Evolutionary conservation across 2,888 invertebrate genomes (phyloP), one percentile per base, ranked within the genome.

Genomic region (Psococerastis gibbosa): DNA sequence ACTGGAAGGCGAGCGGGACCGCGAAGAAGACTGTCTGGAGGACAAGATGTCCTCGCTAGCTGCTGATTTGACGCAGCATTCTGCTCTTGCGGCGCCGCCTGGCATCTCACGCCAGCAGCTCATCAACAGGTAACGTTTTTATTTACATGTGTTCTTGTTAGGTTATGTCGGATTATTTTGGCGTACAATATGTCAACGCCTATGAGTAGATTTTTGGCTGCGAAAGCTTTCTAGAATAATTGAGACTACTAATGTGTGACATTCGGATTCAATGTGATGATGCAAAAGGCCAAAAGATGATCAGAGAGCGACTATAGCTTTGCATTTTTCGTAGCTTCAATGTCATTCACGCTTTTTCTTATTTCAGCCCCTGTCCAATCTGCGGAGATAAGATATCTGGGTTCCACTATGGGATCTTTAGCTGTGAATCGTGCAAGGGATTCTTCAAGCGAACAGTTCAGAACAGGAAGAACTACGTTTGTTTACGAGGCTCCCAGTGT

Each of bases 371-470:
- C 0, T 92, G 92, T 57, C 91, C 92, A 11, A 89, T 92, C 45
- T 92, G 92, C 61, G 89, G 88, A 2, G 92, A 92, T 63, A 87
- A 89, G 60, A 91, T 91, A 58, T 88, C 88, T 52, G 91, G 95
- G 22, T 95, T 94, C 65, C 95, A 95, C 63, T 95, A 95, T 62
- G 95, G 95, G 9, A 94, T 94, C 54, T 94, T 92, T 66, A 92
- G 91, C 9, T 95, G 95, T 65, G 95, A 95, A 60, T 89, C 89
- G 16, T 95, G 95, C 64, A 95, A 95, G 63, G 94, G 94, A 2
- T 95, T 95, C 67, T 95, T 95, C 68, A 95, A 95, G 63, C 71
- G 95, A 48, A 95, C 94, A 16, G 94, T 95, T n/a, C 95, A 95
- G 66, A 95, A 95, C 61, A 76, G 92, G 52, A 95, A 95, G 67